phyloP scores from a whole-genome alignment of 2,797 vertebrate species.

The Decapterus maruadsi region DNA sequence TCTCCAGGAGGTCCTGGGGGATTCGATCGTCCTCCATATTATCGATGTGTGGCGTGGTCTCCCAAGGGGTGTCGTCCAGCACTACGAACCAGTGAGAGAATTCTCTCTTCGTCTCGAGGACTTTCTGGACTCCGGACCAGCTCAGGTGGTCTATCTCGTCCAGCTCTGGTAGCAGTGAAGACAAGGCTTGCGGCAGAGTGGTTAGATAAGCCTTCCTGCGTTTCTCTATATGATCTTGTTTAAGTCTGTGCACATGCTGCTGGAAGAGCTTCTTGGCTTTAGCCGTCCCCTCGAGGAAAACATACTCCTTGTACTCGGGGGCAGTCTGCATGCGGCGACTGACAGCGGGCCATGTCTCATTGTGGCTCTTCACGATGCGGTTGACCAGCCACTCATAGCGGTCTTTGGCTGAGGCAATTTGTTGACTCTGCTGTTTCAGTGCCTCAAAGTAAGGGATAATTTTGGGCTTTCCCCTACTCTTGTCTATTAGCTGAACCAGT shows the following conservation, averaged over 20 bases:
- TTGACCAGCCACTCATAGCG: conserved; percentile 95
- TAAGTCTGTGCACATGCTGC: conserved; percentile 95
- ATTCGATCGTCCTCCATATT: conserved; percentile 91
- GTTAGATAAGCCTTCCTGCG: conserved; percentile 89
- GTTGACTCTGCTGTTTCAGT: conserved; percentile 97
- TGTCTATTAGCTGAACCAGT: conserved; percentile 94
- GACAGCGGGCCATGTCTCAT: conserved; percentile 90
- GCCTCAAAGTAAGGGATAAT: conserved; percentile 98
- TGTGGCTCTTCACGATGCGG: conserved; percentile 93
- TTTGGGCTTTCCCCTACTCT: conserved; percentile 94
- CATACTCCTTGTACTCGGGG: conserved; percentile 93
- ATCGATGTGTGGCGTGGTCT: conserved; percentile 92
- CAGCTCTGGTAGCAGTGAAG: conserved; percentile 90
- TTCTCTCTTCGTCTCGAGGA: conserved; percentile 93
- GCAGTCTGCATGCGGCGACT: conserved; percentile 90
- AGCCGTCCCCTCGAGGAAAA: conserved; percentile 94
- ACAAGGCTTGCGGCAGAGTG: conserved; percentile 91
- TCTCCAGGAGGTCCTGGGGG: conserved; percentile 95
- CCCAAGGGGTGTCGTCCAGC: conserved; percentile 97
- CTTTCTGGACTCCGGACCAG: conserved; percentile 92
- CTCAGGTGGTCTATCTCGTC: conserved; percentile 94
- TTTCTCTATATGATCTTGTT: conserved; percentile 95
- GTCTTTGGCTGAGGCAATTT: conserved; percentile 97
- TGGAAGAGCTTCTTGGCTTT: conserved; percentile 97
- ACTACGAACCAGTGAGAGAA: conserved; percentile 95